Conservation (phyloP, 2,797 vertebrate species). For the Melanotaenia parkinsoni region DNA sequence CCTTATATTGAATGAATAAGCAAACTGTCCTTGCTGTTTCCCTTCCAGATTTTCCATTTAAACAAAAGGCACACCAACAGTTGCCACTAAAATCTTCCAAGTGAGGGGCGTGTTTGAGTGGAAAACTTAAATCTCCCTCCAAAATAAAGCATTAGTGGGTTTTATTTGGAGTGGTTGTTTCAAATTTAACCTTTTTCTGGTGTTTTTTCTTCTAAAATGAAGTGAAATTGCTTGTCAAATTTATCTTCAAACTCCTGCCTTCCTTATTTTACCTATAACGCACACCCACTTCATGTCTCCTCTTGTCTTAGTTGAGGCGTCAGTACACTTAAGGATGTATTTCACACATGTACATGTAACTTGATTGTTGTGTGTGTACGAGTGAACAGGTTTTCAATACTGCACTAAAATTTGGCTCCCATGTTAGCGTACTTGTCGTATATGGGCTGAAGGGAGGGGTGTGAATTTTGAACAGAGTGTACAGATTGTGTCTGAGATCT, state of each 20-base stretch:
- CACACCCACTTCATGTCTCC: slow-evolving; percentile 75
- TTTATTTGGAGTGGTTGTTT: slow-evolving; percentile 37
- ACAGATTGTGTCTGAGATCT: slow-evolving; percentile 70
- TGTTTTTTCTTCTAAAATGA: slow-evolving; percentile 52
- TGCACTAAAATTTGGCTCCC: slow-evolving; percentile 82
- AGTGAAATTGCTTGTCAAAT: slow-evolving; percentile 55
- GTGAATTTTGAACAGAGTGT: slow-evolving; percentile 63
- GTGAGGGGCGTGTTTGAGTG: slow-evolving; percentile 63
- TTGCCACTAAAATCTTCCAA: slow-evolving; percentile 67
- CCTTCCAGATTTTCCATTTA: slow-evolving; percentile 57
- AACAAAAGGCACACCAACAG: slow-evolving; percentile 55
- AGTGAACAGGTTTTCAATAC: slow-evolving; percentile 80
- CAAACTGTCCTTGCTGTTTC: slow-evolving; percentile 44
- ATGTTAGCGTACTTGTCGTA: slow-evolving; percentile 70
- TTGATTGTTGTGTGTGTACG: slow-evolving; percentile 72
- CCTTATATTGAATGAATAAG: slow-evolving; percentile 38
- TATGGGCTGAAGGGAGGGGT: slow-evolving; percentile 59
- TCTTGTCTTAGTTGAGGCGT: slow-evolving; percentile 70
- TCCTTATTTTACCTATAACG: slow-evolving; percentile 69
- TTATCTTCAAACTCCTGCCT: slow-evolving; percentile 62
- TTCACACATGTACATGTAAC: slow-evolving; percentile 72
- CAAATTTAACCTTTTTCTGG: slow-evolving; percentile 50
- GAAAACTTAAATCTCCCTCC: slow-evolving; percentile 68
- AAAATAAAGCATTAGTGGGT: slow-evolving; percentile 41
- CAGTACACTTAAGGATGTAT: slow-evolving; percentile 78